Conservation (phyloP, 2,888 invertebrate genomes). For the Spisula solida region DNA sequence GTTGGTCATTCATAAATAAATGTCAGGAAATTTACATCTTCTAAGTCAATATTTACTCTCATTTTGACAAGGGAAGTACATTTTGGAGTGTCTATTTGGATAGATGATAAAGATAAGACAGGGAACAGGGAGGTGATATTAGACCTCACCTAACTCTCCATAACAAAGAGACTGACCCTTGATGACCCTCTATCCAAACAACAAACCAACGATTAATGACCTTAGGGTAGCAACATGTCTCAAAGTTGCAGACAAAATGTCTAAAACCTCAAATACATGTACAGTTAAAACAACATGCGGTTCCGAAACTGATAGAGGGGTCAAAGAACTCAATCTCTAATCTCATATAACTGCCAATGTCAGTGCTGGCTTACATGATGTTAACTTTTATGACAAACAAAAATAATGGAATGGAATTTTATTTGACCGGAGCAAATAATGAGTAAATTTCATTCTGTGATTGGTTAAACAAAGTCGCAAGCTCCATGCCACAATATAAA, state of each 20-base stretch:
- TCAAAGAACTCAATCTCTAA: conserved; percentile 9
- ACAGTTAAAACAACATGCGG: neutral
- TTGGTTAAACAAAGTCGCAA: neutral
- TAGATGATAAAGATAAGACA: conserved; percentile 50
- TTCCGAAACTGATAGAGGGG: neutral
- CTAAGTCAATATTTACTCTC: conserved; percentile 45
- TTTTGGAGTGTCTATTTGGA: conserved; percentile 43
- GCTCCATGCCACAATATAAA: conserved; percentile 1
- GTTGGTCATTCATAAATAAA: conserved; percentile 6
- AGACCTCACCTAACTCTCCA: neutral
- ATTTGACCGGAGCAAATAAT: conserved; percentile 14
- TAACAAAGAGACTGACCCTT: conserved; percentile 26
- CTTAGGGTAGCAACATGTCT: neutral
- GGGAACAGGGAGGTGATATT: conserved; percentile 27
- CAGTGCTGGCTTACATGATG: neutral
- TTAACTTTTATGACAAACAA: conserved; percentile 7
- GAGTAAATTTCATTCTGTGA: neutral
- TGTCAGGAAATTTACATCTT: neutral
- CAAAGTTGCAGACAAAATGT: conserved; percentile 1
- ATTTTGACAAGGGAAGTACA: conserved; percentile 47
- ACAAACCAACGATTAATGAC: neutral
- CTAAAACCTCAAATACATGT: neutral
- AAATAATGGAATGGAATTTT: neutral
- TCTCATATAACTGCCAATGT: neutral
- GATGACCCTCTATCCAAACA: conserved; percentile 24